These are phyloP conservation scores for Sphaeridia pumilis DNA, from an alignment of 2,888 invertebrate species.

Conservation along the genomic window DNA sequence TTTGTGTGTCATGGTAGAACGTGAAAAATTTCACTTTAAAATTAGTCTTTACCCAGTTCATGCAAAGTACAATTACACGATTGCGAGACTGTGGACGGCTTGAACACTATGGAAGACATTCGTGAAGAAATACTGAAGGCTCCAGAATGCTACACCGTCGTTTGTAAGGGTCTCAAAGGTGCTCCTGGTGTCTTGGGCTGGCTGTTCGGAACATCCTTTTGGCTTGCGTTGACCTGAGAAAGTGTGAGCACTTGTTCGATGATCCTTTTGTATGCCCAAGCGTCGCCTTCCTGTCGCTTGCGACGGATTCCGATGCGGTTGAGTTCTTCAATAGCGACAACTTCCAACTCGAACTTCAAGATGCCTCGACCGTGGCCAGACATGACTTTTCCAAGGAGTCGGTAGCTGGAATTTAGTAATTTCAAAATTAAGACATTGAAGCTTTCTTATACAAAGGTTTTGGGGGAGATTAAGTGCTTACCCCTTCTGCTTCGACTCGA, in stretches of 20 bases:
- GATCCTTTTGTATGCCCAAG: slow-evolving; percentile 67
- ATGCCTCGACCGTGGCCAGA: slow-evolving; percentile 9
- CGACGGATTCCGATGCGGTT: slow-evolving; percentile 42
- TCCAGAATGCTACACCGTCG: slow-evolving; percentile 9
- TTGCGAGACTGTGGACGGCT: no score
- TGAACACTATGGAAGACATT: no score
- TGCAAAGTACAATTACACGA: no score
- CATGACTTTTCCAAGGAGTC: slow-evolving; percentile 26
- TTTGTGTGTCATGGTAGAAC: no score
- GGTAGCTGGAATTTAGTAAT: slow-evolving; percentile 22
- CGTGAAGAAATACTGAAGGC: no score
- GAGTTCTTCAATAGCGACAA: slow-evolving; percentile 28
- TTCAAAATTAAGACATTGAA: slow-evolving; percentile 1
- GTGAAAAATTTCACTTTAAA: no score
- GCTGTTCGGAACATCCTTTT: background rate
- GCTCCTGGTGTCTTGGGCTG: background rate
- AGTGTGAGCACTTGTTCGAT: slow-evolving; percentile 58
- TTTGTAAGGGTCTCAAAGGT: background rate
- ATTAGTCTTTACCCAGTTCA: no score
- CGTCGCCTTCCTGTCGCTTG: slow-evolving; percentile 62
- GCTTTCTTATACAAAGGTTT: no score
- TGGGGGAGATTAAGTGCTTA: no score
- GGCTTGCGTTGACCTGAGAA: background rate
- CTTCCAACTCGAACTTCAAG: slow-evolving; percentile 33
- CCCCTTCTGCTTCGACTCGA: slow-evolving; percentile 34